Percentiles rank a stretch among this genome's conserved stretches.
Evolutionary conservation across 2,888 invertebrate genomes (phyloP).

Genomic region (Calameuta idolon): DNA sequence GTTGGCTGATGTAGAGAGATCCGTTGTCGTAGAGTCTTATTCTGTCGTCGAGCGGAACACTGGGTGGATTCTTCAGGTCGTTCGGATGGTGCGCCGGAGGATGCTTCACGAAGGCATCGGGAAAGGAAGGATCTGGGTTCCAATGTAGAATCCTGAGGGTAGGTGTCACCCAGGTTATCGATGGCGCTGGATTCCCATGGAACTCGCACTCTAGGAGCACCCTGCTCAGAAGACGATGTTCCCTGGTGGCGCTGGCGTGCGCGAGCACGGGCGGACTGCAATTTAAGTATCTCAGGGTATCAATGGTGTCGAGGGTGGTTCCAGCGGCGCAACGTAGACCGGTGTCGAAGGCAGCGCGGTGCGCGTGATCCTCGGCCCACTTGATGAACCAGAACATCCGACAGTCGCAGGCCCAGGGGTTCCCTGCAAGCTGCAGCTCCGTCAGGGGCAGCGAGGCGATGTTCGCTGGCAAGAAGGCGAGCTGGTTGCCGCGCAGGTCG

Average conservation of each 20-base stretch:
- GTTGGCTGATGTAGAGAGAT: constrained; percentile 78
- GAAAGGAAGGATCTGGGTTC: constrained; percentile 79
- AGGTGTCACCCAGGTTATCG: constrained; percentile 89
- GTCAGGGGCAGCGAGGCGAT: constrained; percentile 75
- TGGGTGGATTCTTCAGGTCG: constrained; percentile 65
- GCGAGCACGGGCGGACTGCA: constrained; percentile 77
- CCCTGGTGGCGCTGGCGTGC: constrained; percentile 73
- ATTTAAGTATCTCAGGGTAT: constrained; percentile 77
- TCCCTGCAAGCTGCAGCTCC: constrained; percentile 77
- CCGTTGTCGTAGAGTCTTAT: constrained; percentile 82
- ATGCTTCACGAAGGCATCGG: constrained; percentile 77
- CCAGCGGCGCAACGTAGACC: constrained; percentile 74
- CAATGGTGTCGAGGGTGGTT: constrained; percentile 74
- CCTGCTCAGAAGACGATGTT: constrained; percentile 75
- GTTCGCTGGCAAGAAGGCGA: constrained; percentile 79
- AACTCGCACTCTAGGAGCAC: constrained; percentile 83
- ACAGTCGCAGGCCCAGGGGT: constrained; percentile 90
- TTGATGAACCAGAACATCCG: constrained; percentile 82
- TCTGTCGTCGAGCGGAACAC: constrained; percentile 66
- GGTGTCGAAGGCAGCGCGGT: constrained; percentile 68
- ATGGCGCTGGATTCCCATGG: constrained; percentile 81
- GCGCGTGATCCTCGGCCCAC: constrained; percentile 72
- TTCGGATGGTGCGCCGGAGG: constrained; percentile 73
- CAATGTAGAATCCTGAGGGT: constrained; percentile 79
- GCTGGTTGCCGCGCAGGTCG: constrained; percentile 72